Evolutionary conservation across 2,797 vertebrate species (phyloP), one percentile per base, ranked within the genome.

Genomic region (Oceanodroma leucorhoa): DNA sequence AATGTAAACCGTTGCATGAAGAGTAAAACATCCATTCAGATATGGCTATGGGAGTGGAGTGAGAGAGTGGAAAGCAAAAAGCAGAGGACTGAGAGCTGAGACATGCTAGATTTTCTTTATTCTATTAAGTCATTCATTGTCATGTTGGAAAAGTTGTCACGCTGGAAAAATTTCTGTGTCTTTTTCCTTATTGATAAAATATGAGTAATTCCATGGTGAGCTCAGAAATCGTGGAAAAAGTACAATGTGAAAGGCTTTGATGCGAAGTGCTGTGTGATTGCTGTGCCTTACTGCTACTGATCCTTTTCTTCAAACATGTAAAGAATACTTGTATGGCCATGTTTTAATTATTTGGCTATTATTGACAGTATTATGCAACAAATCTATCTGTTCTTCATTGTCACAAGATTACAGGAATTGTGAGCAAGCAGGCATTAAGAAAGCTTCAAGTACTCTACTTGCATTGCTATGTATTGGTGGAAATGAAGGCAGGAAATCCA

Each of bases 401-500:
- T 76, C 43, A 14, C 0, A 6, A 71, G 38, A 61, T 58, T 50
- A 40, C 27, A 53, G 32, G 53, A 92, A 66, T 32, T 66, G 62
- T 55, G 41, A 87, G 51, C 23, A 38, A 60, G 36, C 48, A 73
- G 51, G 14, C 23, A 50, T 66, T 82, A 76, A 50, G 40, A 79
- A 90, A 87, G 6, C 55, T 82, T 87, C 9, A 7, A 67, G 55
- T 62, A 17, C 51, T 76, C 24, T 82, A 8, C 43, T 82, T 79
- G 32, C 34, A 32, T 32, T 82, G 34, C n/a, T 86, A 0, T 38
- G 22, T 57, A 34, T 43, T 90, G 60, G 27, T 92, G 81, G 71
- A 94, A 71, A 77, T 6, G 53, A 87, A 84, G 29, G 51, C 85
- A 94, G 85, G 85, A 91, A 95, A 94, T 60, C 66, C 38, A 48